These are phyloP conservation scores for Oncorhynchus clarkii DNA, from an alignment of 2,113 vertebrate species.

Conservation along the genomic window DNA sequence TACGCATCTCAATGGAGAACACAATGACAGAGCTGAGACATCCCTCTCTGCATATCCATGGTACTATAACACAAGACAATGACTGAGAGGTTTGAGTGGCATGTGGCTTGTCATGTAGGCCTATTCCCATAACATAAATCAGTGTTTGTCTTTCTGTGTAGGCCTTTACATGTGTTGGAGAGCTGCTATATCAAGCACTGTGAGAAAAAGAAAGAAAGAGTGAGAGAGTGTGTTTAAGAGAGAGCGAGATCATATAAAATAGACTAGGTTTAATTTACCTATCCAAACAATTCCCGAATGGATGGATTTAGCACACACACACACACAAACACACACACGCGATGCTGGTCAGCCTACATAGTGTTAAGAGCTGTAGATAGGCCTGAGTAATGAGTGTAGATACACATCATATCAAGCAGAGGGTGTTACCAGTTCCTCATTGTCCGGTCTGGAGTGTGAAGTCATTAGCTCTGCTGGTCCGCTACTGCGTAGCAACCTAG, in stretches of 20 bases:
- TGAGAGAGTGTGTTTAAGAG: no score
- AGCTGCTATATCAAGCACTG: constrained; percentile 16
- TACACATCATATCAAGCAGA: constrained; percentile 4
- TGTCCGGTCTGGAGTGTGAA: no score
- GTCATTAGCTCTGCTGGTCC: no score
- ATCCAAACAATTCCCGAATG: constrained; percentile 35
- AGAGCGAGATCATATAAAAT: constrained; percentile 34
- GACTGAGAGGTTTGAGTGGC: constrained; percentile 39
- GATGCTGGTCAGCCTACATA: constrained; percentile 12
- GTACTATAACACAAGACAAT: constrained; percentile 52
- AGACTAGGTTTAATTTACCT: constrained; percentile 52
- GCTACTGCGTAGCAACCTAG: no score
- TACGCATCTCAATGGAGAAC: constrained; percentile 26
- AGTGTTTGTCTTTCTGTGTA: constrained; percentile 26
- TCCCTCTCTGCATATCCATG: constrained; percentile 40
- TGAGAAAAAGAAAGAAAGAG: no score
- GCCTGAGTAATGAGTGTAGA: constrained; percentile 41
- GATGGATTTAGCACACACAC: constrained; percentile 22
- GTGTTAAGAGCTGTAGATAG: constrained; percentile 31
- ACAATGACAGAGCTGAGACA: constrained; percentile 49
- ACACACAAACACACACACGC: constrained; percentile 9
- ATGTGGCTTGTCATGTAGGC: constrained; percentile 37
- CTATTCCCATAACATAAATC: constrained; percentile 18
- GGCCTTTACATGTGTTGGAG: constrained; percentile 17
- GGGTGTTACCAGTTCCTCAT: neutral